These are phyloP conservation scores for Myrmecophaga tridactyla DNA, from an alignment of 2,113 vertebrate species.

Conservation along the genomic window DNA sequence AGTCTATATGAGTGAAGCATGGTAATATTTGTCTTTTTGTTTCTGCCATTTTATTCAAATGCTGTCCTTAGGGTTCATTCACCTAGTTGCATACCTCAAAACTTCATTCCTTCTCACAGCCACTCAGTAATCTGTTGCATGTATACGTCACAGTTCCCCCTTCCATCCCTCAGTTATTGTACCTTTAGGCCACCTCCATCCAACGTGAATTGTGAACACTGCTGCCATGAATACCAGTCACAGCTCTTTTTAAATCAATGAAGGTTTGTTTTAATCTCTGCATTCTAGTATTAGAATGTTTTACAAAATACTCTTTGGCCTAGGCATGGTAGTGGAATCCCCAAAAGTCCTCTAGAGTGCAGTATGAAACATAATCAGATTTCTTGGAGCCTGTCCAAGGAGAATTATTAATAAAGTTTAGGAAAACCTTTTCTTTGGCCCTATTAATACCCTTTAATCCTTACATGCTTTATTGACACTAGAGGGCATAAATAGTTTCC, in stretches of 20 bases:
- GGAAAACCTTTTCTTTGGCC: neutral
- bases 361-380: neutral
- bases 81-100: too few relatives aligned
- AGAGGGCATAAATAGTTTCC: neutral
- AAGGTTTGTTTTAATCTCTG: neutral
- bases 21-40: too few relatives aligned
- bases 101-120: too few relatives aligned
- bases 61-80: too few relatives aligned
- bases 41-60: too few relatives aligned
- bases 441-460: neutral
- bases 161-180: too few relatives aligned
- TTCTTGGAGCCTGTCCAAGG: neutral
- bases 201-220: too few relatives aligned
- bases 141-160: too few relatives aligned
- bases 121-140: too few relatives aligned
- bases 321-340: neutral
- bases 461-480: neutral
- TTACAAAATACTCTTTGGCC: neutral
- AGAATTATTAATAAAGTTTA: conserved; percentile 27
- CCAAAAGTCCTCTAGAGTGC: neutral
- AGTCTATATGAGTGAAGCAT: too few relatives aligned
- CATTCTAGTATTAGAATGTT: neutral
- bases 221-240: neutral
- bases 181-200: too few relatives aligned
- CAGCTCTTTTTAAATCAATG: neutral